Percentiles rank a stretch among this genome's conserved stretches.
Evolutionary conservation across 2,888 invertebrate genomes (phyloP).

Genomic region (Andrena dorsata): DNA sequence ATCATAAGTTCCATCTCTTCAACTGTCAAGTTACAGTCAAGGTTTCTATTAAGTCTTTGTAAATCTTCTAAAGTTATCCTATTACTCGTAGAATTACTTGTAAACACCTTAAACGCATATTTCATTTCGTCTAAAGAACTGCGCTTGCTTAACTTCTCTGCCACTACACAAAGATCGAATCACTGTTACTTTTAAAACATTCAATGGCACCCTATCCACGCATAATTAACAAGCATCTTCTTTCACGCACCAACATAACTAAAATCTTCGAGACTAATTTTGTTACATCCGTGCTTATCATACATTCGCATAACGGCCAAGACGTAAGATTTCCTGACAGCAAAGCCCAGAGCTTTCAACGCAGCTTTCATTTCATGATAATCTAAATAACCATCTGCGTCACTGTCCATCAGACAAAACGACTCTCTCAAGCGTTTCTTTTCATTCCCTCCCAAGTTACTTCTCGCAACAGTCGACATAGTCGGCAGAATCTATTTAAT

Average conservation of each 20-base stretch:
- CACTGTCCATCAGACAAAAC: conserved; percentile 73
- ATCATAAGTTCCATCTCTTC: conserved; percentile 78
- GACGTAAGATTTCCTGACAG: conserved; percentile 73
- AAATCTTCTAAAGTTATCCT: conserved; percentile 72
- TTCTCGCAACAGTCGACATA: conserved; percentile 33
- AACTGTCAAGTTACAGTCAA: conserved; percentile 66
- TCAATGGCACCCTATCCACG: not conserved
- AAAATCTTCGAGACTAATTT: conserved; percentile 71
- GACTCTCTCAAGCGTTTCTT: conserved; percentile 69
- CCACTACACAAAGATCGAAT: conserved; percentile 56
- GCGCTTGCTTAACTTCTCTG: conserved; percentile 70
- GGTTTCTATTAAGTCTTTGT: conserved; percentile 62
- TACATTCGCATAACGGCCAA: conserved; percentile 70
- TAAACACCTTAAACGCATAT: conserved; percentile 73
- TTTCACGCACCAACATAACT: conserved; percentile 73
- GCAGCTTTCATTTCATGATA: conserved; percentile 76
- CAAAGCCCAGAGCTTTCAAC: conserved; percentile 73
- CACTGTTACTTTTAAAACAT: not conserved
- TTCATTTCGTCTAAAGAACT: conserved; percentile 73
- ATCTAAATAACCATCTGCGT: conserved; percentile 75
- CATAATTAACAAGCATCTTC: not conserved
- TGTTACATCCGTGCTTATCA: conserved; percentile 37
- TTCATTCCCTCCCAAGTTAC: conserved; percentile 59
- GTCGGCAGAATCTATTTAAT: not conserved
- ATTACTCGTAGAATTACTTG: conserved; percentile 51